These are phyloP conservation scores for Philaethria dido DNA, from an alignment of 2,888 invertebrate genomes.

Conservation along the genomic window DNA sequence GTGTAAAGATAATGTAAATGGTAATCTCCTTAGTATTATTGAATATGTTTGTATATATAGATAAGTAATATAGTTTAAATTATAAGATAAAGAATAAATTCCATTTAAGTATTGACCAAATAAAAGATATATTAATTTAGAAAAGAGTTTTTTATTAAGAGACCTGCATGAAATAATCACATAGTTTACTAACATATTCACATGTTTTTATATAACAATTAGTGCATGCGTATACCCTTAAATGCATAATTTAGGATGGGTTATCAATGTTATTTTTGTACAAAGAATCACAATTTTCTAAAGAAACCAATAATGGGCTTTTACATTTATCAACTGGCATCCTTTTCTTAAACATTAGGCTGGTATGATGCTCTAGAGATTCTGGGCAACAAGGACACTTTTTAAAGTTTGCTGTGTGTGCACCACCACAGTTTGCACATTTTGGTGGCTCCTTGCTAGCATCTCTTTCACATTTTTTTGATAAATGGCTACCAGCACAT, in stretches of 20 bases:
- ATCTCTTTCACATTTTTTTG: constrained; percentile 57
- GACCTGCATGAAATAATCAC: constrained; percentile 1
- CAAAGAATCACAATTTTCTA: constrained; percentile 33
- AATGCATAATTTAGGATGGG: neutral
- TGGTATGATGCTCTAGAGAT: constrained; percentile 31
- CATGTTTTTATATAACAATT: neutral
- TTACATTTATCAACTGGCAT: neutral
- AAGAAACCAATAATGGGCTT: constrained; percentile 25
- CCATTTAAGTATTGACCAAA: neutral
- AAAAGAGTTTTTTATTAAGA: constrained; percentile 23
- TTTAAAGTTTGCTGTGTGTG: constrained; percentile 63
- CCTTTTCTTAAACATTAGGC: constrained; percentile 26
- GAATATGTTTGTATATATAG: constrained; percentile 64
- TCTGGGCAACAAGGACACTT: constrained; percentile 51
- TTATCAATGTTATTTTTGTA: constrained; percentile 30
- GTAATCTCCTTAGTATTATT: constrained; percentile 53
- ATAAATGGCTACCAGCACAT: constrained; percentile 65
- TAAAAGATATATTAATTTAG: constrained; percentile 3
- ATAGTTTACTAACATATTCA: neutral
- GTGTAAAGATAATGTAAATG: constrained; percentile 52
- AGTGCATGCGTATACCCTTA: neutral
- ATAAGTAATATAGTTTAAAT: constrained; percentile 27
- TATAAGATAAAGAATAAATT: neutral
- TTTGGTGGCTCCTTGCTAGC: constrained; percentile 52
- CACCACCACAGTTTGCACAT: constrained; percentile 64